Percentiles rank a stretch among this genome's conserved stretches.
These are phyloP conservation scores for Tethea ocularis DNA, from an alignment of 2,888 invertebrate genomes.

Conservation along the genomic window DNA sequence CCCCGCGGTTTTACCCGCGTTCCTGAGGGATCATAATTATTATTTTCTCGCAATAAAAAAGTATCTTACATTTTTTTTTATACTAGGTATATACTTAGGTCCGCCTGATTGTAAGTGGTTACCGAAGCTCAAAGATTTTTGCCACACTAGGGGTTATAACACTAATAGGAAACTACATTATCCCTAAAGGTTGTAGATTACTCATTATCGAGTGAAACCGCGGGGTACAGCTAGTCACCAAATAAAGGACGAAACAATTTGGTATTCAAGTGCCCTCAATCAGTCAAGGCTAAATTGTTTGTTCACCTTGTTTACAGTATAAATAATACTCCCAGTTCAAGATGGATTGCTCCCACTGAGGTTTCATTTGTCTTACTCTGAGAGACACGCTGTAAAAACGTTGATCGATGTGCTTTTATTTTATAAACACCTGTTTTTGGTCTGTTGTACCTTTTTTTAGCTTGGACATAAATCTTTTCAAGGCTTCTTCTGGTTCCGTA, in stretches of 20 bases:
- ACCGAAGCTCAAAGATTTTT: too few species aligned
- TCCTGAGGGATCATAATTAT: too few species aligned
- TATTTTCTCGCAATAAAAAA: too few species aligned
- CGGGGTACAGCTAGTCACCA: too few species aligned
- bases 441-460: constrained; percentile 36
- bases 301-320: constrained; percentile 9
- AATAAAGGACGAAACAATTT: not conserved
- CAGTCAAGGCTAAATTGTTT: constrained; percentile 8
- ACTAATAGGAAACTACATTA: too few species aligned
- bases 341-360: constrained; percentile 39
- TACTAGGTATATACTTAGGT: too few species aligned
- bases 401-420: constrained; percentile 60
- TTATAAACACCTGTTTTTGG: constrained; percentile 64
- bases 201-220: too few species aligned
- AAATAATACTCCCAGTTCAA: constrained; percentile 17
- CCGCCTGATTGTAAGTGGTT: too few species aligned
- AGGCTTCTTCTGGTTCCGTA: not conserved
- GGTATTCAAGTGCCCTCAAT: constrained; percentile 5
- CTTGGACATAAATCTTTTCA: constrained; percentile 40
- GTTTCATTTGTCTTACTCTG: constrained; percentile 65
- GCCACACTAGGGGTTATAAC: too few species aligned
- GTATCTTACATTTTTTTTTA: too few species aligned
- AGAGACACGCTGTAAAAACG: constrained; percentile 53
- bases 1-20: too few species aligned
- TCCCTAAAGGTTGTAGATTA: too few species aligned